These are phyloP conservation scores for Melanargia galathea DNA, from an alignment of 2,888 invertebrate species.

Conservation along the genomic window DNA sequence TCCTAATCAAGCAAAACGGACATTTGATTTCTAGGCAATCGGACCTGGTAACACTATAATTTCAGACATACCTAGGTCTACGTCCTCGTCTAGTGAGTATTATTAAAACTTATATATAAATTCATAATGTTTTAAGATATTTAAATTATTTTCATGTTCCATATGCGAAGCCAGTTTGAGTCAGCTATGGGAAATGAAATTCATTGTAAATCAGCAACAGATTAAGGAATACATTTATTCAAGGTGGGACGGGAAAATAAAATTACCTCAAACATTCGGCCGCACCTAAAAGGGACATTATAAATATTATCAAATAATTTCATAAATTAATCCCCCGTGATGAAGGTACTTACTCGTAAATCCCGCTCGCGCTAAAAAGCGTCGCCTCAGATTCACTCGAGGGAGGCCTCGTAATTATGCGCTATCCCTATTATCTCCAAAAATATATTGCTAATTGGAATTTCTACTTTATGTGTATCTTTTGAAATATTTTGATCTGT, in stretches of 20 bases:
- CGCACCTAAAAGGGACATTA: conserved; percentile 31
- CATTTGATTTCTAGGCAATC: too few relatives aligned
- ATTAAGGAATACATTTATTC: background rate
- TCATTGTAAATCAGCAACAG: background rate
- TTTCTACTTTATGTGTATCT: conserved; percentile 26
- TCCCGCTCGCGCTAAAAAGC: conserved; percentile 33
- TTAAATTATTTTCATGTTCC: too few relatives aligned
- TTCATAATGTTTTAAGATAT: too few relatives aligned
- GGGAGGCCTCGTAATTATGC: conserved; percentile 32
- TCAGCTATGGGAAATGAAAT: too few relatives aligned
- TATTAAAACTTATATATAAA: too few relatives aligned
- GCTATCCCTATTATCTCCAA: conserved; percentile 27
- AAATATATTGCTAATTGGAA: conserved; percentile 34
- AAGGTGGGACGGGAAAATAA: conserved; percentile 7
- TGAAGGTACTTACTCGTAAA: conserved; percentile 34
- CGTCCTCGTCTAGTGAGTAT: too few relatives aligned
- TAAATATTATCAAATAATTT: conserved; percentile 40
- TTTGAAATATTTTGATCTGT: background rate
- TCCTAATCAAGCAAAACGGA: too few relatives aligned
- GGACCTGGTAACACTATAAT: too few relatives aligned
- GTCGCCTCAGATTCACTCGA: conserved; percentile 28
- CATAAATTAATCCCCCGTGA: conserved; percentile 38
- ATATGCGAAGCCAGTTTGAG: too few relatives aligned
- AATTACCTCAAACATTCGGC: conserved; percentile 28
- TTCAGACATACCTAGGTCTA: too few relatives aligned